phyloP scores from a whole-genome alignment of 2,113 vertebrate genomes.

The Tachycineta bicolor region DNA sequence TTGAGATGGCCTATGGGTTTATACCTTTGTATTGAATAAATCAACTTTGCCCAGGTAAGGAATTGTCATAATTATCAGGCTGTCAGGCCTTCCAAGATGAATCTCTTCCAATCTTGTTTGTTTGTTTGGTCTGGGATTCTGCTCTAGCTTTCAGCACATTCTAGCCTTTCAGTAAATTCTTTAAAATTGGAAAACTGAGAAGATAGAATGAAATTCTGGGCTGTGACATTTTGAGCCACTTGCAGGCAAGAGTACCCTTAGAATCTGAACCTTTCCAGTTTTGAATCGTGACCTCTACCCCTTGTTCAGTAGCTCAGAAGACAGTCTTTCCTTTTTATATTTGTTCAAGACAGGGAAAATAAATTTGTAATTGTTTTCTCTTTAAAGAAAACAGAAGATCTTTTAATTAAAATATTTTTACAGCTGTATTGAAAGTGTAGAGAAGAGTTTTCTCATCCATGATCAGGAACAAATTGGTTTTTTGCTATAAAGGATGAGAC shows the following conservation, averaged over 20 bases:
- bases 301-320: not conserved
- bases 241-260: not conserved
- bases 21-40: not conserved
- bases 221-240: not conserved
- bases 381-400: not conserved
- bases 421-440: not conserved
- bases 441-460: not conserved
- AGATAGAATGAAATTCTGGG: not conserved
- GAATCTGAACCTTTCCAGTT: not conserved
- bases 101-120: not conserved
- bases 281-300: not conserved
- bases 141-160: not conserved
- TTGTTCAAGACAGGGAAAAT: not conserved
- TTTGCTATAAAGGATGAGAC: not conserved
- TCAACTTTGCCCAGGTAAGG: not conserved
- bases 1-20: not conserved
- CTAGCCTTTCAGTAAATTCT: not conserved
- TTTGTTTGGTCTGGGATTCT: not conserved
- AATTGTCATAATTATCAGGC: not conserved
- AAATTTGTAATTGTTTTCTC: not conserved
- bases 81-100: not conserved
- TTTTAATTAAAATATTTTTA: not conserved
- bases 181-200: not conserved
- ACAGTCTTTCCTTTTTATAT: not conserved
- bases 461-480: not conserved